Percentiles rank a stretch among this genome's conserved stretches.
These are phyloP conservation scores for Solenopsis invicta DNA, from an alignment of 1,140 invertebrate species.

Conservation along the genomic window DNA sequence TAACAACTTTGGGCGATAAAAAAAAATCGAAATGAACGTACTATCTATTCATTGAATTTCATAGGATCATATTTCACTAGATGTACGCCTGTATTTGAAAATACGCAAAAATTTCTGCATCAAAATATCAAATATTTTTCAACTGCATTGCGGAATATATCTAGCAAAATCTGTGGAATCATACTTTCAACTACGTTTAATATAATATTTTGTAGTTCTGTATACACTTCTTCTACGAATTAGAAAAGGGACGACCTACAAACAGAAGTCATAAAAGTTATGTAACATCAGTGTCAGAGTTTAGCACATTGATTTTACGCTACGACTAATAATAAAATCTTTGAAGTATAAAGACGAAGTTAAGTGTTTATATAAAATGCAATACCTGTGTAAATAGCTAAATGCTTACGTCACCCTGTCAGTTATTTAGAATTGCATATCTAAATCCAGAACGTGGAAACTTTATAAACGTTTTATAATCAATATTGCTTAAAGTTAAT, in stretches of 20 bases:
- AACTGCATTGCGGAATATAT: constrained; percentile 10
- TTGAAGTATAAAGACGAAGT: not conserved
- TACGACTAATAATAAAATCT: not conserved
- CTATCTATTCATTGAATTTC: not conserved
- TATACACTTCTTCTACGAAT: not conserved
- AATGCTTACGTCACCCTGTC: not conserved
- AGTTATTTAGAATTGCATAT: not conserved
- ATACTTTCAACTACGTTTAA: constrained; percentile 14
- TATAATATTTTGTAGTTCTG: not conserved
- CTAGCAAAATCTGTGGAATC: not conserved
- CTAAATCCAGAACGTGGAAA: not conserved
- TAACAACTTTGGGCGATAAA: not conserved
- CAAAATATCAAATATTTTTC: constrained; percentile 7
- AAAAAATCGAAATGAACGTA: not conserved
- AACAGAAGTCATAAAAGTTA: not conserved
- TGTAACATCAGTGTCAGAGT: not conserved
- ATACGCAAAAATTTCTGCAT: not conserved
- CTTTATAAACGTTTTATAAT: not conserved
- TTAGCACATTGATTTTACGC: not conserved
- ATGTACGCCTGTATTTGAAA: not conserved
- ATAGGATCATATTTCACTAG: not conserved
- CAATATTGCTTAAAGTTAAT: not conserved
- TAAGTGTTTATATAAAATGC: not conserved
- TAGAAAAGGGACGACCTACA: not conserved
- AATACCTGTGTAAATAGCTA: not conserved